These are phyloP conservation scores for Mnemiopsis leidyi DNA, from an alignment of 37 sponge, comb jelly and placozoan species.

Conservation along the genomic window DNA sequence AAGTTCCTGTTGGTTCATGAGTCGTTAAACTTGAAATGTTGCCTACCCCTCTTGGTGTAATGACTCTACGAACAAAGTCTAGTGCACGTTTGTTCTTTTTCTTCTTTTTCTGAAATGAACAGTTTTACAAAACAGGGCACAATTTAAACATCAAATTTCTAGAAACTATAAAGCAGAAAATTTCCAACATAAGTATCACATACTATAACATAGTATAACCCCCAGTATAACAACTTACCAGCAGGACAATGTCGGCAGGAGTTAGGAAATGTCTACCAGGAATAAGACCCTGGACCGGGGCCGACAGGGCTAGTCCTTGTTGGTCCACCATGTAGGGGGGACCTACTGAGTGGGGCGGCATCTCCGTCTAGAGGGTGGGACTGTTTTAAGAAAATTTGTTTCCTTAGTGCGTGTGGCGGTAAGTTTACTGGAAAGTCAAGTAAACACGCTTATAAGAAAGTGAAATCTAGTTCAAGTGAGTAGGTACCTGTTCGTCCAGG, in stretches of 20 bases:
- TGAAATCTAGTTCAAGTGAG: too few relatives aligned
- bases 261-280: slow-evolving; percentile 24
- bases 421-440: too few relatives aligned
- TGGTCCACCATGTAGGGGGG: slow-evolving; percentile 59
- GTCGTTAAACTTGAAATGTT: too few relatives aligned
- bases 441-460: too few relatives aligned
- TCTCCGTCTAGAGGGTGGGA: slow-evolving; percentile 1
- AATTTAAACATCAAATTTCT: too few relatives aligned
- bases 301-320: not conserved
- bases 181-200: too few relatives aligned
- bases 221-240: not conserved
- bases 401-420: too few relatives aligned
- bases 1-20: too few relatives aligned
- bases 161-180: too few relatives aligned
- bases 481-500: slow-evolving; percentile 39
- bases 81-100: not conserved
- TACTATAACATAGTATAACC: too few relatives aligned
- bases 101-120: slow-evolving; percentile 34
- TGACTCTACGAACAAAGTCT: not conserved
- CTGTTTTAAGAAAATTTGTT: too few relatives aligned
- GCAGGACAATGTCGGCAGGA: not conserved
- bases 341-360: slow-evolving; percentile 4
- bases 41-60: not conserved
- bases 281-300: not conserved
- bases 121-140: too few relatives aligned